phyloP scores from a whole-genome alignment of 2,797 vertebrate species.

The Lates japonicus region DNA sequence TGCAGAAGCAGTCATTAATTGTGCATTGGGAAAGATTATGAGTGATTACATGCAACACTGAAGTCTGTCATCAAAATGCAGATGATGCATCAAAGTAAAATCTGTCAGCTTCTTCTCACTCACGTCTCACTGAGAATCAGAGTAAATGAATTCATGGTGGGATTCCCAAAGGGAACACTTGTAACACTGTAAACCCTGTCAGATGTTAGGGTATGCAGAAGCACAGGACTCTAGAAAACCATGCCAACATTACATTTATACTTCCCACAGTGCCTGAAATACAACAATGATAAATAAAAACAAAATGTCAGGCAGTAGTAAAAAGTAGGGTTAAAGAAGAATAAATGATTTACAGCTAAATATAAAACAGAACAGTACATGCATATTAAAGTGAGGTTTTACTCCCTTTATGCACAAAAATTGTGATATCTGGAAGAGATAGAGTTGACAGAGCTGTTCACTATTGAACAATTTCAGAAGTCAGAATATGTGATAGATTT shows the following conservation, averaged over 20 bases:
- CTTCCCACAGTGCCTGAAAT: not conserved
- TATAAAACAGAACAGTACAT: too few species aligned
- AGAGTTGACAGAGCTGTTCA: too few species aligned
- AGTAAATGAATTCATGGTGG: conserved; percentile 15
- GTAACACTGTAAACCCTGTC: conserved; percentile 15
- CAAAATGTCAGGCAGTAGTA: not conserved
- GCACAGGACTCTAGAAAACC: not conserved
- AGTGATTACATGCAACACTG: conserved; percentile 8
- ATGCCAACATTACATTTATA: not conserved
- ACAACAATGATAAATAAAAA: too few species aligned
- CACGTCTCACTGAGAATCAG: not conserved
- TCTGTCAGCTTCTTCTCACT: conserved; percentile 8
- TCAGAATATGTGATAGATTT: too few species aligned
- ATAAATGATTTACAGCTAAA: too few species aligned
- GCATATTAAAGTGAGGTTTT: too few species aligned
- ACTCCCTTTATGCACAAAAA: too few species aligned
- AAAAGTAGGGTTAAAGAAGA: too few species aligned
- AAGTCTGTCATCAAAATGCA: conserved; percentile 38
- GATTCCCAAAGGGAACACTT: not conserved
- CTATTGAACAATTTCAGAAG: too few species aligned
- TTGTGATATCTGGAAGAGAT: too few species aligned
- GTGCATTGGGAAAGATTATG: conserved; percentile 27
- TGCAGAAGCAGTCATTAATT: too few species aligned
- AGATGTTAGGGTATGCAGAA: not conserved
- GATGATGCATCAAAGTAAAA: conserved; percentile 37